Evolutionary conservation across 1,140 invertebrate genomes (phyloP).

Genomic region (Heterodera carotae): DNA sequence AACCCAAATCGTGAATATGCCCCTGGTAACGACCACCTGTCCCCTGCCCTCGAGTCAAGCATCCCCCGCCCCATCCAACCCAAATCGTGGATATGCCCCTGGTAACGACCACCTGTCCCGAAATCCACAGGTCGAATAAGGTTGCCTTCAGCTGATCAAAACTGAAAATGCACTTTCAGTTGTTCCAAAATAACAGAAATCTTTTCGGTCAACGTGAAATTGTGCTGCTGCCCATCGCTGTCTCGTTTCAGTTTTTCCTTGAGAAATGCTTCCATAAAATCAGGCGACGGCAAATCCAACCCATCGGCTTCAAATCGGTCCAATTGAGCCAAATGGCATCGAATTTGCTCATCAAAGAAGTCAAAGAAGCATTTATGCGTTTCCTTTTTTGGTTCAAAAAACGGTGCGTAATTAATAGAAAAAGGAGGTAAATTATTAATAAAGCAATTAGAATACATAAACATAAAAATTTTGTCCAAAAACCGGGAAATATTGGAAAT

Average conservation of each 20-base stretch:
- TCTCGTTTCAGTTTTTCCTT: slow-evolving; percentile 28
- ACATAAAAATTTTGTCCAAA: no score
- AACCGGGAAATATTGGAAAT: no score
- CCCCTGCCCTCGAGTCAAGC: no score
- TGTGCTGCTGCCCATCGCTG: not conserved
- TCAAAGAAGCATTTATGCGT: slow-evolving; percentile 23
- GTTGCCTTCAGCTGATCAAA: slow-evolving; percentile 27
- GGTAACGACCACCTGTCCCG: slow-evolving; percentile 30
- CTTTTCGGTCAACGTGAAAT: slow-evolving; percentile 37
- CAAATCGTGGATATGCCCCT: no score
- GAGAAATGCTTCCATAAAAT: slow-evolving; percentile 47
- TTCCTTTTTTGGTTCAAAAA: slow-evolving; percentile 18
- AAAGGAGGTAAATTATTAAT: no score
- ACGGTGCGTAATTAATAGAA: no score
- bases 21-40: no score
- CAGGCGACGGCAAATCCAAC: slow-evolving; percentile 17
- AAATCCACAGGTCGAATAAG: slow-evolving; percentile 41
- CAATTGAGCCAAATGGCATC: not conserved
- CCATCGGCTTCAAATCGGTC: not conserved
- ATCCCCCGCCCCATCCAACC: no score
- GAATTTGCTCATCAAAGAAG: slow-evolving; percentile 34
- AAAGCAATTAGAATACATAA: no score
- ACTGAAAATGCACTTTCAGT: slow-evolving; percentile 24
- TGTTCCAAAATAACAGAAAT: slow-evolving; percentile 21
- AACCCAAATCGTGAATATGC: no score